Evolutionary conservation across 64 coral and sea anemone species (phyloP).

Genomic region (Montipora cactus): DNA sequence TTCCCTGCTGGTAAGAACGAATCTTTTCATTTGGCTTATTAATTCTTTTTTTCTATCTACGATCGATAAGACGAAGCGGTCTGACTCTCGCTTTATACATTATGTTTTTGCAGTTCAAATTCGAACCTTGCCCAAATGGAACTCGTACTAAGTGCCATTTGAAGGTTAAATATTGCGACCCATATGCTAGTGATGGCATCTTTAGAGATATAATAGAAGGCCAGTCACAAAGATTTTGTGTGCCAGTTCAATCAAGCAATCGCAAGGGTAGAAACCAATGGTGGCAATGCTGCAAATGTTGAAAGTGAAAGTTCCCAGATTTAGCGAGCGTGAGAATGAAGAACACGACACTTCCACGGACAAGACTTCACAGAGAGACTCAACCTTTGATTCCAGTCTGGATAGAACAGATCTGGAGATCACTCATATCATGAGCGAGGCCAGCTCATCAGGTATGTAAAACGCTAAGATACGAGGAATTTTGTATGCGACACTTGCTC

Average conservation of each 20-base stretch:
- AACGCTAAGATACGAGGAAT: neutral
- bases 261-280: neutral
- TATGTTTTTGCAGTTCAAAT: neutral
- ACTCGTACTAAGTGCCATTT: neutral
- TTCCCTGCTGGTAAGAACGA: neutral
- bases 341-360: neutral
- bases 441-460: neutral
- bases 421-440: neutral
- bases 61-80: neutral
- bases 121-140: neutral
- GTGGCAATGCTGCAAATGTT: neutral
- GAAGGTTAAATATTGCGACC: neutral
- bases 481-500: neutral
- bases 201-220: neutral
- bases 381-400: neutral
- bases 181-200: constrained; percentile 1
- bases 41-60: neutral
- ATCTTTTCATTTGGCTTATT: neutral
- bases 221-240: neutral
- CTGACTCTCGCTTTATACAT: neutral
- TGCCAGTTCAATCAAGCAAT: neutral
- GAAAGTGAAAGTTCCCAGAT: neutral
- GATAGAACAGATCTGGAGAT: neutral
- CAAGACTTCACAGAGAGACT: neutral
- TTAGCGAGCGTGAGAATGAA: neutral